Base-by-base conservation (phyloP, 2,888 invertebrate genomes). In the Cotesia congregata region DNA sequence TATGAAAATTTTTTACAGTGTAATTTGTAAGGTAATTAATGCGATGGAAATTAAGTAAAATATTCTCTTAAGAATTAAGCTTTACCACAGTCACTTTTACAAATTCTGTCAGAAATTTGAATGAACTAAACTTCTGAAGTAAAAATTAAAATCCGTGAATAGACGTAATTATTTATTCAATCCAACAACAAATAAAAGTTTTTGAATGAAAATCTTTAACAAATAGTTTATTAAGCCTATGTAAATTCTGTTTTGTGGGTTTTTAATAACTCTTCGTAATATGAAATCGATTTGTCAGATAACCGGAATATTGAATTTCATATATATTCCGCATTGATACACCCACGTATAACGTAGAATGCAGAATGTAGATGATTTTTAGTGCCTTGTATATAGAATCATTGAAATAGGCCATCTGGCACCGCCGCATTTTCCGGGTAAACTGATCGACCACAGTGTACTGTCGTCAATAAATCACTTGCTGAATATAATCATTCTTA, bases 401-500 rank as follows among this genome's bases (percentile, higher is more conserved):
- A 70, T 30, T 40, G 17, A 60, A 65, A 74, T 41, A 71, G 38
- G 59, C 76, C 74, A 77, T 72, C 76, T 78, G 79, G 72, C 72
- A 65, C 67, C 67, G 69, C 74, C 67, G 38, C 65, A 78, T 75
- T 79, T 50, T 75, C 75, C 71, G 73, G 77, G 20, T 68, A 67
- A 71, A 74, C 76, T 75, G 50, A 77, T 70, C 67, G 67, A 40
- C 78, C 76, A 59, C 68, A 61, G 62, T 71, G 72, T 72, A 75
- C 62, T 67, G 74, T 20, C 39, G 30, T 69, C 74, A 69, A 79
- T 78, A 79, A 78, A 79, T 78, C 79, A 79, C 61, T n/a, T 38
- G 15, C n/a, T 60, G 74, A 67, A 50, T 12, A 50, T 12, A 70
- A 77, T 74, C 65, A 77, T 74, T 67, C 41, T 74, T 74, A 74